Evolutionary conservation across 2,113 vertebrate species (phyloP).

Genomic region (Dendrocopos noguchii): DNA sequence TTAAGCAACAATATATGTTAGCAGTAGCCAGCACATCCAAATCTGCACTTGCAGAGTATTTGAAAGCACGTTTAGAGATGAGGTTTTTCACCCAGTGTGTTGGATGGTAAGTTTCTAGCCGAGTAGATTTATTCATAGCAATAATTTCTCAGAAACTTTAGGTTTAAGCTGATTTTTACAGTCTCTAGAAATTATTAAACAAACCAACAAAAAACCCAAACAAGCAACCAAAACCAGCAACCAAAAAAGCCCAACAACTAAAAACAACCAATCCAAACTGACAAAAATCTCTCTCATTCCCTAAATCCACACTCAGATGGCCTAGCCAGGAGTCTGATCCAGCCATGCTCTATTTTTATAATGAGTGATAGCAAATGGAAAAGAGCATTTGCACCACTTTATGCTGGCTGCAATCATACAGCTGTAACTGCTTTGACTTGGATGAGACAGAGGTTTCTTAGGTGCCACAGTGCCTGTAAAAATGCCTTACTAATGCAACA

Average conservation of each 20-base stretch:
- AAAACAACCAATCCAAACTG: neutral
- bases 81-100: neutral
- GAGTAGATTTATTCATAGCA: neutral
- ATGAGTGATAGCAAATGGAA: neutral
- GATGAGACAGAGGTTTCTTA: neutral
- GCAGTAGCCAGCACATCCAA: slow-evolving; percentile 11
- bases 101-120: neutral
- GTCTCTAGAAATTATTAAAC: neutral
- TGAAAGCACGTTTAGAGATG: neutral
- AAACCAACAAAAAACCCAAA: neutral
- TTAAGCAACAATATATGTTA: slow-evolving; percentile 8
- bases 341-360: neutral
- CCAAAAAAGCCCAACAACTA: neutral
- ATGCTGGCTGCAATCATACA: neutral
- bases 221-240: neutral
- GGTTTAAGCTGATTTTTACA: neutral
- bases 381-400: neutral
- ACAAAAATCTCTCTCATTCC: neutral
- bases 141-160: neutral
- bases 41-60: slow-evolving; percentile 14
- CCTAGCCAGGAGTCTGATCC: neutral
- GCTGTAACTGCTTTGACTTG: neutral
- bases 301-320: neutral
- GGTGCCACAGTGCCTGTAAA: neutral
- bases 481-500: neutral